A percentile compares a stretch with the other conserved stretches of the same genome.
phyloP scores from a whole-genome alignment of 2,888 invertebrate species.

The Chrysolina oricalcia region DNA sequence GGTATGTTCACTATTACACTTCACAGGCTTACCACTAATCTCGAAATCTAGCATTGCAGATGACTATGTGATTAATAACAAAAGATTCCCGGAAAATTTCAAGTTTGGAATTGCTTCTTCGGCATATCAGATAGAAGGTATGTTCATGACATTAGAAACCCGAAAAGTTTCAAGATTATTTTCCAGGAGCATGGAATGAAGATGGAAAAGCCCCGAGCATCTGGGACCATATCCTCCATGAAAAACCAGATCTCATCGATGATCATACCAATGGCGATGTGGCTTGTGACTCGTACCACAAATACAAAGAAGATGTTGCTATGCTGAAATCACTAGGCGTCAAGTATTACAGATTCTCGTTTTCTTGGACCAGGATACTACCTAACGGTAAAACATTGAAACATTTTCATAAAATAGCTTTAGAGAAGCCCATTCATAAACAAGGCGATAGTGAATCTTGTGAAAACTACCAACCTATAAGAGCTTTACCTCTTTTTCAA shows the following conservation, averaged over 20 bases:
- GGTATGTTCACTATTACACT: too few relatives aligned
- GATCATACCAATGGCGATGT: slow-evolving; percentile 77
- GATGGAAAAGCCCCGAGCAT: slow-evolving; percentile 70
- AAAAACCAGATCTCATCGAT: slow-evolving; percentile 69
- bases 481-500: too few relatives aligned
- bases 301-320: slow-evolving; percentile 76
- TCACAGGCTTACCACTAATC: too few relatives aligned
- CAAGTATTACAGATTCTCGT: slow-evolving; percentile 72
- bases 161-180: too few relatives aligned
- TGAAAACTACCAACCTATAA: too few relatives aligned
- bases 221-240: slow-evolving; percentile 73
- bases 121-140: slow-evolving; percentile 64
- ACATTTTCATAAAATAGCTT: too few relatives aligned
- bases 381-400: too few relatives aligned
- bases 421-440: too few relatives aligned
- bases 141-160: too few relatives aligned
- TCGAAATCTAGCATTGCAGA: too few relatives aligned
- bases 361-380: slow-evolving; percentile 68
- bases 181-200: slow-evolving; percentile 69
- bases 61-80: slow-evolving; percentile 38
- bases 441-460: too few relatives aligned
- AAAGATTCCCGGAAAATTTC: slow-evolving; percentile 54
- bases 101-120: slow-evolving; percentile 58
- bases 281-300: slow-evolving; percentile 80
- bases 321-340: slow-evolving; percentile 76